Base-by-base conservation (phyloP, 1,140 invertebrate species). In the Drosophila kepulauana region DNA sequence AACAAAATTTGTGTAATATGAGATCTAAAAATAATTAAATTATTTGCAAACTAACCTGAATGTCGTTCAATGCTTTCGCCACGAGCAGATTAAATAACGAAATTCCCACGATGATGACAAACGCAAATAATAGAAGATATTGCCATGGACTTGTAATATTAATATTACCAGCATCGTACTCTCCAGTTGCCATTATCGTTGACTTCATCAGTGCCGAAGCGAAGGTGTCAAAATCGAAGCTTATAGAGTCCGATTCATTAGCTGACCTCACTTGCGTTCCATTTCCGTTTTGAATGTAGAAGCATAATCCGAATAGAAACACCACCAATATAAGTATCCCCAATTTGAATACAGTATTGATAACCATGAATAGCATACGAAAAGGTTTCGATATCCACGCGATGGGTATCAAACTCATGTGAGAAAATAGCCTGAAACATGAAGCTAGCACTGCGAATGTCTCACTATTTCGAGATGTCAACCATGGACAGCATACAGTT, bases 151-250 rank as follows among this genome's bases (percentile, higher is more conserved):
- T 15, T 30, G n/a, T 16, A 30, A 48, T 15, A 1, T 33, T 13
- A 2, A 61, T 2, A 30, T 61, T 61, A 3, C 57, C 7, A 15
- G 41, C 41, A 15, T 61, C 57, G n/a, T 61, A 61, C n/a, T 61
- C 57, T 5, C 57, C 57, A 30, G 57, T 61, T 8, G 28, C 3
- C 57, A 61, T 61, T 30, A 46, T 33, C 4, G 16, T 5, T 8
- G 43, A 15, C n/a, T 61, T 61, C 1, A 48, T 15, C 0, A 61
- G 2, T 1, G 57, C 13, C 10, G 43, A 13, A 10, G 25, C 3
- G 15, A 46, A 33, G 1, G 15, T 8, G 8, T 10, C 13, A 15
- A 46, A 46, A 48, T 48, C 28, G 16, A 45, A 11, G 4, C 10
- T 57, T 38, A 11, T 2, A 0, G 1, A 43, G 2, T 25, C 38